phyloP scores from a whole-genome alignment of 2,888 invertebrate species.

The Erebia palarica region DNA sequence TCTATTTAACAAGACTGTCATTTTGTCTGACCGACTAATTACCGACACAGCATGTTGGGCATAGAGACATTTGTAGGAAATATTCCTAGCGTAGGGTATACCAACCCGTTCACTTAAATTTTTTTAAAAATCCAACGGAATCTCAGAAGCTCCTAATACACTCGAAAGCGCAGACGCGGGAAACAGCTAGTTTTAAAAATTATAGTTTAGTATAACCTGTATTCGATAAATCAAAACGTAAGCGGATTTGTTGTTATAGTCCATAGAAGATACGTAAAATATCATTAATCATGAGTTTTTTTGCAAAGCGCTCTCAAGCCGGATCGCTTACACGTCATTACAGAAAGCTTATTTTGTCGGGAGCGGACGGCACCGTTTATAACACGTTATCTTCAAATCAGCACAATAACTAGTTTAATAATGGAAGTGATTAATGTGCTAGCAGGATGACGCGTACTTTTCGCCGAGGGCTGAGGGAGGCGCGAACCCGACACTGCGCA shows the following conservation, averaged over 20 bases:
- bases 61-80: too few species aligned
- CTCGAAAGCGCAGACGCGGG: too few species aligned
- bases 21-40: too few species aligned
- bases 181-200: neutral
- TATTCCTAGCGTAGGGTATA: too few species aligned
- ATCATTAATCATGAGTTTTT: conserved; percentile 72
- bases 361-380: conserved; percentile 80
- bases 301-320: conserved; percentile 55
- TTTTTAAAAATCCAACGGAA: too few species aligned
- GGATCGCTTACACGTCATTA: conserved; percentile 76
- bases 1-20: too few species aligned
- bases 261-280: conserved; percentile 41
- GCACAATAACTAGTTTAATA: conserved; percentile 81
- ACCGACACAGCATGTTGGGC: too few species aligned
- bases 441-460: conserved; percentile 79
- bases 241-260: conserved; percentile 58
- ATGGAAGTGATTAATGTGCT: conserved; percentile 80
- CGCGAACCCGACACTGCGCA: conserved; percentile 62
- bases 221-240: conserved; percentile 38
- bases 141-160: too few species aligned
- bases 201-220: neutral
- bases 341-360: conserved; percentile 78
- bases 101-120: too few species aligned
- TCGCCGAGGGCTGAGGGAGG: conserved; percentile 65
- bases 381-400: conserved; percentile 80